A percentile compares a stretch with the other conserved stretches of the same genome.
Conservation (phyloP, 2,888 invertebrate genomes). For the Magallana nippona region DNA sequence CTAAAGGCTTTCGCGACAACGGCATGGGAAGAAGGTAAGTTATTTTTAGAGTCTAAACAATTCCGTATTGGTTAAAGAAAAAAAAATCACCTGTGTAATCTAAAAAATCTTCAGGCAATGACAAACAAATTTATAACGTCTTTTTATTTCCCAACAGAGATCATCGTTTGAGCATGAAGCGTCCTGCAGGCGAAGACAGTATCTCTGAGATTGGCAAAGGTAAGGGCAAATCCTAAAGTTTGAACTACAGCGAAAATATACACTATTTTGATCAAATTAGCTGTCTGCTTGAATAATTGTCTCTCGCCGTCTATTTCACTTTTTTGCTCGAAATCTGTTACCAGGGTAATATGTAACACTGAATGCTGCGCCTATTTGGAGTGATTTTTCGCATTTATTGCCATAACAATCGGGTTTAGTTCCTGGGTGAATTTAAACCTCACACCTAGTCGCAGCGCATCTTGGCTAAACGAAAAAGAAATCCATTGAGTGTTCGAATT, state of each 20-base stretch:
- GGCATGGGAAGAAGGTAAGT: slow-evolving; percentile 83
- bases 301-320: slow-evolving; percentile 45
- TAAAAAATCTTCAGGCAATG: not conserved
- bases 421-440: slow-evolving; percentile 70
- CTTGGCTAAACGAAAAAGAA: slow-evolving; percentile 61
- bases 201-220: slow-evolving; percentile 67
- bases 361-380: slow-evolving; percentile 44
- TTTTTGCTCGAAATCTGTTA: slow-evolving; percentile 47
- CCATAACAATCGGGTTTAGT: slow-evolving; percentile 64
- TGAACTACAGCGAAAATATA: slow-evolving; percentile 36
- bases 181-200: slow-evolving; percentile 65
- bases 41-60: not conserved
- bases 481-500: slow-evolving; percentile 61
- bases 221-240: slow-evolving; percentile 49
- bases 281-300: slow-evolving; percentile 53
- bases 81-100: not conserved
- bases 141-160: slow-evolving; percentile 63
- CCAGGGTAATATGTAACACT: slow-evolving; percentile 49
- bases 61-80: not conserved
- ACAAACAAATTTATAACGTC: not conserved
- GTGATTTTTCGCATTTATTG: slow-evolving; percentile 60
- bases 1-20: slow-evolving; percentile 83
- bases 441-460: slow-evolving; percentile 62
- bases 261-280: slow-evolving; percentile 45
- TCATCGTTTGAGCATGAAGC: slow-evolving; percentile 69